A percentile compares a stretch with the other conserved stretches of the same genome.
Evolutionary conservation across 2,113 vertebrate species (phyloP).

Genomic region (Hyaena hyaena): DNA sequence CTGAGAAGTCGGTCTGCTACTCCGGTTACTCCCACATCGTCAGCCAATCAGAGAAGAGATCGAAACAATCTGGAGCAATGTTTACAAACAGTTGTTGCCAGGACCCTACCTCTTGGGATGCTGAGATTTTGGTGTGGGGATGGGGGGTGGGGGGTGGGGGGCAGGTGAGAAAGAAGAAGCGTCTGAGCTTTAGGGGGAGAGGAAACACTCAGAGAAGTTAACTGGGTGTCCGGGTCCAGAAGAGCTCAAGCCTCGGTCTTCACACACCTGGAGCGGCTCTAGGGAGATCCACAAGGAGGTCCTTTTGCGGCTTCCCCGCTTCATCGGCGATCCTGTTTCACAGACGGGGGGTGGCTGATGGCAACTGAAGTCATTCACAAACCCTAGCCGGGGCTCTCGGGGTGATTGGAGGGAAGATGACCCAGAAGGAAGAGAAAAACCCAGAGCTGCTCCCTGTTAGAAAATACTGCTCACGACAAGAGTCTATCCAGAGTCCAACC

Average conservation of each 20-base stretch:
- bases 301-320: fast-evolving
- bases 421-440: not conserved
- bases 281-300: fast-evolving
- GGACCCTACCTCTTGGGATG: not conserved
- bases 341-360: not conserved
- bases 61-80: not conserved
- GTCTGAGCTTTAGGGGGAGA: not conserved
- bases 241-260: fast-evolving
- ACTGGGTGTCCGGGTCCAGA: not conserved
- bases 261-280: fast-evolving
- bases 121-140: not conserved
- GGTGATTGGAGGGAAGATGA: not conserved
- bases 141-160: fast-evolving
- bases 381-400: fast-evolving
- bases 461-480: fast-evolving
- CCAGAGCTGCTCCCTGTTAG: not conserved
- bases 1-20: slow-evolving; percentile 45
- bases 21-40: not conserved
- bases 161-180: too few species aligned
- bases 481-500: not conserved
- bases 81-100: not conserved
- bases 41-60: slow-evolving; percentile 68
- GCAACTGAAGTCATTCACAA: fast-evolving
- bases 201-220: fast-evolving
- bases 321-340: not conserved